Base-by-base conservation (phyloP, 2,113 vertebrate genomes). In the Mesocricetus auratus region DNA sequence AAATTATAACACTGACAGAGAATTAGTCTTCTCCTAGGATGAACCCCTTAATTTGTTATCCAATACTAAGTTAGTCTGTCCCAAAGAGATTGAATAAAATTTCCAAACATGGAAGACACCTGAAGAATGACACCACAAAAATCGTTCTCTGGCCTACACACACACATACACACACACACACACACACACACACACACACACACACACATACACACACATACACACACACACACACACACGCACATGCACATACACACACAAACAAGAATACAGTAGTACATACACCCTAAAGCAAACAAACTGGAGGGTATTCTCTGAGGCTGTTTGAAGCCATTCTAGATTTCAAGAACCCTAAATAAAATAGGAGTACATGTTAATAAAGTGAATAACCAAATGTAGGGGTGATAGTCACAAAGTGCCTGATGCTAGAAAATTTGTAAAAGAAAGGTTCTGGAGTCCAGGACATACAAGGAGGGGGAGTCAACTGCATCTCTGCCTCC, bases 261-360 rank as follows among this genome's bases (percentile, higher is more conserved):
- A 29, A 31, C 81, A 85, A 26, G 13, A 15, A 86, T 3, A 36
- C 26, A 68, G 45, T 24, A 45, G 15, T 17, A 45, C 29, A 47
- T 31, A 22, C 31, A 66, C 17, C 66, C 29, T 47, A 22, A 82
- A 45, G 75, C 12, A 66, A 6, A 3, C 1, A 42, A 15, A 7
- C 8, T 12, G 19, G 31, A 31, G 9, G 9, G 0, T 3, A 9
- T 29, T 68, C 69, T 19, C 62, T 53, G 5, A 11, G 21, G 13
- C 12, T 29, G 56, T 22, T 22, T 58, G 58, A 12, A 88, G 74
- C 47, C 8, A 7, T 6, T 17, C 0, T 4, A n/a, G 12, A 3
- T 5, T 39, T 7, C 12, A 31, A 78, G 73, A 77, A 3, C 3
- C 13, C 5, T 1, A 1, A 58, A 4, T 0, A 6, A 2, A 13